Conservation (phyloP, 2,888 invertebrate genomes). For the Thecocarcelia acutangulata region DNA sequence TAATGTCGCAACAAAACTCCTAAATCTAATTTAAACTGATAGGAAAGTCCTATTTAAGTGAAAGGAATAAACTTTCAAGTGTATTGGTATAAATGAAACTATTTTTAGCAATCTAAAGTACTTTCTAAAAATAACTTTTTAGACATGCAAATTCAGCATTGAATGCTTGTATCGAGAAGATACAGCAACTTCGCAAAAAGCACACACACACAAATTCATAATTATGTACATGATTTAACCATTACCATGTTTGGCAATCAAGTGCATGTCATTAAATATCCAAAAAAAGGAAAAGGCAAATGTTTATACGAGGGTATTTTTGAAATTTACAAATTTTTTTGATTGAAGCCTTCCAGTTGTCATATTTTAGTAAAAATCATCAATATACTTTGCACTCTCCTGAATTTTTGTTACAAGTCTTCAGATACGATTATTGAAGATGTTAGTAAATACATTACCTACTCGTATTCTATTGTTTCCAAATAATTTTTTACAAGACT, state of each 20-base stretch:
- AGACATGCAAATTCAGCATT: slow-evolving; percentile 6
- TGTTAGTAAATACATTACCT: no score
- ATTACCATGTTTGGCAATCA: slow-evolving; percentile 33
- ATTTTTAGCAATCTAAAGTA: slow-evolving; percentile 34
- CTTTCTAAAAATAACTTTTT: slow-evolving; percentile 54
- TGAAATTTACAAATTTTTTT: neutral
- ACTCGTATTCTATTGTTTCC: no score
- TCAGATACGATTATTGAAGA: no score
- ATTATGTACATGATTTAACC: neutral
- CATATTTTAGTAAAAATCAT: no score
- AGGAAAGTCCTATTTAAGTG: slow-evolving; percentile 16
- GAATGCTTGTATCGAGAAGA: no score
- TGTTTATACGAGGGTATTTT: neutral
- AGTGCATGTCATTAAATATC: slow-evolving; percentile 12
- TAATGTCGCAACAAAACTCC: no score
- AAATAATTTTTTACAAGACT: no score
- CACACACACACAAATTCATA: neutral
- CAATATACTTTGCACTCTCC: no score
- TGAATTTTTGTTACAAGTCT: no score
- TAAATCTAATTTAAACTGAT: neutral
- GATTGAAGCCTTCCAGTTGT: no score
- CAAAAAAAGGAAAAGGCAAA: slow-evolving; percentile 4
- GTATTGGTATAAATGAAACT: slow-evolving; percentile 10
- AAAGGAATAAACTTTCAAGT: slow-evolving; percentile 58
- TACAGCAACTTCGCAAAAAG: neutral